A percentile compares a stretch with the other conserved stretches of the same genome.
phyloP scores from a whole-genome alignment of 2,888 invertebrate genomes.

The Eupeodes luniger region DNA sequence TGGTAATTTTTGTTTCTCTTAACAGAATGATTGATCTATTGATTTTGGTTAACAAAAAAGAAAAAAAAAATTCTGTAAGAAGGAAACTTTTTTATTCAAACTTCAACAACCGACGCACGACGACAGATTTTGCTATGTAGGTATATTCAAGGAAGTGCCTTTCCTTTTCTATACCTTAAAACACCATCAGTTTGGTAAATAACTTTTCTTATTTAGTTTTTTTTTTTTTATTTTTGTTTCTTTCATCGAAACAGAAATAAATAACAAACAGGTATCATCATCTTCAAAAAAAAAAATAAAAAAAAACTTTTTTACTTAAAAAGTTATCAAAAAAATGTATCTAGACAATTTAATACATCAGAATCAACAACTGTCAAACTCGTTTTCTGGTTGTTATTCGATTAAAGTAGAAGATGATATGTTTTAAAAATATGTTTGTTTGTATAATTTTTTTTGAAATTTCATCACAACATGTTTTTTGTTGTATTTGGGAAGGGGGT shows the following conservation, averaged over 20 bases:
- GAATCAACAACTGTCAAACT: background rate
- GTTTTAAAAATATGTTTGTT: background rate
- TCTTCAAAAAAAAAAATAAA: too few relatives aligned
- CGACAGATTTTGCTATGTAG: background rate
- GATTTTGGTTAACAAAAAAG: background rate
- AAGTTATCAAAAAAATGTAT: background rate
- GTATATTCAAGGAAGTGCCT: background rate
- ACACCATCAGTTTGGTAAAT: background rate
- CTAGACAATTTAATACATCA: slow-evolving; percentile 3
- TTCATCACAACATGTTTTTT: background rate
- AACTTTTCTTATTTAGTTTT: background rate
- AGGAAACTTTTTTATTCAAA: background rate
- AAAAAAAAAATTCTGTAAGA: background rate
- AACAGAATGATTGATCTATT: background rate
- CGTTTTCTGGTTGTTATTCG: background rate
- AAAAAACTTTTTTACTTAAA: background rate
- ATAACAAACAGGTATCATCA: too few relatives aligned
- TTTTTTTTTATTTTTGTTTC: background rate
- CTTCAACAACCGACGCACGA: background rate
- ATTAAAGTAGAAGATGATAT: background rate
- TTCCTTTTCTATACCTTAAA: too few relatives aligned
- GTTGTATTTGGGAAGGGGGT: background rate
- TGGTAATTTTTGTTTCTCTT: background rate
- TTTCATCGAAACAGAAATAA: background rate
- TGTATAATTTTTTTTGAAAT: background rate